phyloP scores from a whole-genome alignment of 2,888 invertebrate genomes.

The Ectropis crepuscularia region DNA sequence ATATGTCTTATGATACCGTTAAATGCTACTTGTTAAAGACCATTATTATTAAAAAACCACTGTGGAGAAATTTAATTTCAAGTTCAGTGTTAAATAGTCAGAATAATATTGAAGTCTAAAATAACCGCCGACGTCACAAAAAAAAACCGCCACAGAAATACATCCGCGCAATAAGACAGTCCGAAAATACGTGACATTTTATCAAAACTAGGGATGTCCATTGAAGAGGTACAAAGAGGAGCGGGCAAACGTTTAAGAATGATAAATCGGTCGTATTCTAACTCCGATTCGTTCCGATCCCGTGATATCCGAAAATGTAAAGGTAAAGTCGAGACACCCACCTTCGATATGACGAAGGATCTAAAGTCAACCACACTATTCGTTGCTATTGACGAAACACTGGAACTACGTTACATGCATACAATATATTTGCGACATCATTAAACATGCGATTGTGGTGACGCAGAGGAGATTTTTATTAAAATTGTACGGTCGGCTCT shows the following conservation, averaged over 20 bases:
- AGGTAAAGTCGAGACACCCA: conserved; percentile 67
- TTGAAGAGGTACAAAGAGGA: conserved; percentile 66
- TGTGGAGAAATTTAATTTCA: too few species aligned
- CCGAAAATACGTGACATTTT: conserved; percentile 75
- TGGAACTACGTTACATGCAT: too few species aligned
- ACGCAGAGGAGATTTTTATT: too few species aligned
- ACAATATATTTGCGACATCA: too few species aligned
- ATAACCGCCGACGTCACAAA: conserved; percentile 5
- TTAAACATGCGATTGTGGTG: too few species aligned
- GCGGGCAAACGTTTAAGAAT: conserved; percentile 75
- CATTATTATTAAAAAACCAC: too few species aligned
- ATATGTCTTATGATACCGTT: too few species aligned
- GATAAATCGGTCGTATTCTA: conserved; percentile 79
- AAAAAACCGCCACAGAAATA: conserved; percentile 25
- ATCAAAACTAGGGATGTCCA: conserved; percentile 73
- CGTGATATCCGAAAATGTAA: conserved; percentile 62
- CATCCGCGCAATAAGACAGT: conserved; percentile 62
- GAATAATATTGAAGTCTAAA: too few species aligned
- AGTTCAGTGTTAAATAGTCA: too few species aligned
- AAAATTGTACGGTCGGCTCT: conserved; percentile 10
- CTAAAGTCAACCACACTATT: conserved; percentile 2
- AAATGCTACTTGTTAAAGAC: too few species aligned
- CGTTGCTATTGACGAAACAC: too few species aligned
- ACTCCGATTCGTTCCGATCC: conserved; percentile 79
- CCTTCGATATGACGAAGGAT: conserved; percentile 54